Evolutionary conservation across 2,888 invertebrate genomes (phyloP), one percentile per base, ranked within the genome.

Genomic region (Linyphia triangularis): DNA sequence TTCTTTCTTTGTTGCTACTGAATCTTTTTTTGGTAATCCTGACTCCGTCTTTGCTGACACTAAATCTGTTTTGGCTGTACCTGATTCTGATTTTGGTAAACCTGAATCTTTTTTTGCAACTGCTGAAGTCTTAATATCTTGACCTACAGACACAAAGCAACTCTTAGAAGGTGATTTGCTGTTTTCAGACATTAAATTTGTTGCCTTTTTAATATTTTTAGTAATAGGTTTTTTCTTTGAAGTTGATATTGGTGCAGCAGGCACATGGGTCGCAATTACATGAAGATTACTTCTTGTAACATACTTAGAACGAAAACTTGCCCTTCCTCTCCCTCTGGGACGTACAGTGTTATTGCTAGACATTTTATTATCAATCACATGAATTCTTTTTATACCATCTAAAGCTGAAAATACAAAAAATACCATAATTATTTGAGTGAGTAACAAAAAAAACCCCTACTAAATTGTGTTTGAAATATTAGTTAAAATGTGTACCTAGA

Each of bases 271-370:
- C 13, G 37, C 37, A 26, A 77, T 77, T 26, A 77, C 26, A 61
- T 63, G 77, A 40, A 77, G 77, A 61, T 61, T 77, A 24, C 24
- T 26, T 6, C n/a, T n/a, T 51, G 16, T n/a, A 10, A 26, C 33
- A 63, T 63, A 37, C 30, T 26, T 40, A 7, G 73, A 73, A 16
- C 9, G 0, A 13, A 51, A 5, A 16, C n/a, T 51, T 51, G n/a
- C 51, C 51, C 61, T 63, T 19, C 40, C 72, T 51, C 28, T 43
- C 9, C 51, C n/a, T 51, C n/a, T 72, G 24, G 72, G 28, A 28
- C 26, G 2, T 13, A 24, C n/a, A 24, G 24, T 24, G 6, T 24
- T 13, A 9, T 0, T 43, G 19, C 10, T 24, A n/a, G 70, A 22
- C 24, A 51, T 30, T 72, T 51, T 28, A n/a, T 7, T n/a, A 28